phyloP scores from a whole-genome alignment of 2,113 vertebrate genomes.

The Epinephelus moara region DNA sequence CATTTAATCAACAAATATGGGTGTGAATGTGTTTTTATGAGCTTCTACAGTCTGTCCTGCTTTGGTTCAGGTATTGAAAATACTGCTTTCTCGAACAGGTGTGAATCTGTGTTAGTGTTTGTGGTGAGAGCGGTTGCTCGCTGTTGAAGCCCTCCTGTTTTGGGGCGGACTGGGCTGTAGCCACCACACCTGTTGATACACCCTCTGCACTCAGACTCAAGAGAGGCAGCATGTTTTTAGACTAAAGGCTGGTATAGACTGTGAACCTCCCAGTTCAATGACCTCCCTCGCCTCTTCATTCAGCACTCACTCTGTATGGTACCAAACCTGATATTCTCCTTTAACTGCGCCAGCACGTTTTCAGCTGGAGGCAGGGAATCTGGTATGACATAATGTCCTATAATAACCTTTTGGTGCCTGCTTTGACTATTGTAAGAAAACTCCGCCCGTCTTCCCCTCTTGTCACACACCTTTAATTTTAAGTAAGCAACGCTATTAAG shows the following conservation, averaged over 20 bases:
- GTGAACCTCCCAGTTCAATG: slow-evolving; percentile 5
- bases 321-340: slow-evolving; percentile 30
- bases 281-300: not conserved
- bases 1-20: not conserved
- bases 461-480: not conserved
- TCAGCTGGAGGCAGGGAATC: slow-evolving; percentile 24
- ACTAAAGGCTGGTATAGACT: not conserved
- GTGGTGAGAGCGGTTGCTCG: no score
- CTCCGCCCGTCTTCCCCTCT: not conserved
- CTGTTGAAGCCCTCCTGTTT: no score
- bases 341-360: not conserved
- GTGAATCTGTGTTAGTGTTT: no score
- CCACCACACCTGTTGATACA: no score
- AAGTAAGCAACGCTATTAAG: not conserved
- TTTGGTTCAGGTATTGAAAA: not conserved
- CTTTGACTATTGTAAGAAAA: not conserved
- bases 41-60: not conserved
- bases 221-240: no score
- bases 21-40: not conserved
- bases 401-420: not conserved
- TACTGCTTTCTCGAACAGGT: no score
- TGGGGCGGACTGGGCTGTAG: no score
- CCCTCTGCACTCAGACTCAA: no score
- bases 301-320: not conserved
- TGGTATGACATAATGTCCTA: slow-evolving; percentile 32